Conservation (phyloP, 2,797 vertebrate genomes). For the Mycteria americana region DNA sequence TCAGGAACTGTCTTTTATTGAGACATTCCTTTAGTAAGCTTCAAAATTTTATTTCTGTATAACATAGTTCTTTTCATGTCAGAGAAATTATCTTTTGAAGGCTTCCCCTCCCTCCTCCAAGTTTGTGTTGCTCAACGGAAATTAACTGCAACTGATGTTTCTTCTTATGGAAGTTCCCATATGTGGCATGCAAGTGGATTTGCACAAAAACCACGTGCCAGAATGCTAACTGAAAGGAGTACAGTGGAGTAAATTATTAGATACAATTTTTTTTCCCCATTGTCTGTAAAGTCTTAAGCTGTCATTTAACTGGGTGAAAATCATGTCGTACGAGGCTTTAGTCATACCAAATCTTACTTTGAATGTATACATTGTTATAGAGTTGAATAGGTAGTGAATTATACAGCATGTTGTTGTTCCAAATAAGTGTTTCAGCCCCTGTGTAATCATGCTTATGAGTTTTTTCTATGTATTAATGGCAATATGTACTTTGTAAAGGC, state of each 20-base stretch:
- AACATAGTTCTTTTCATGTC: neutral
- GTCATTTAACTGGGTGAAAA: neutral
- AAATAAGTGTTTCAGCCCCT: neutral
- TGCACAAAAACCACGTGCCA: rapidly evolving
- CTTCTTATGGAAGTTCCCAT: neutral
- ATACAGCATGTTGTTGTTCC: neutral
- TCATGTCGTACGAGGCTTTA: neutral
- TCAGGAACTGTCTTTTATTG: neutral
- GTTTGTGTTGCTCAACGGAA: neutral
- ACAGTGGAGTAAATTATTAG: neutral
- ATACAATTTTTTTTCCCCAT: neutral
- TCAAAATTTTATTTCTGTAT: neutral
- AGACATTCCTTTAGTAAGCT: neutral
- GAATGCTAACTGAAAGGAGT: neutral
- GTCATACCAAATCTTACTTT: neutral
- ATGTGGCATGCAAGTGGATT: neutral
- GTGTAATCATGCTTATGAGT: neutral
- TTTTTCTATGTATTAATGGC: neutral
- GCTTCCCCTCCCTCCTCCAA: neutral
- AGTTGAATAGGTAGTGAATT: neutral
- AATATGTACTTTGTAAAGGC: neutral
- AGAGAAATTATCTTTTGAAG: neutral
- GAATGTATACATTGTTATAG: neutral
- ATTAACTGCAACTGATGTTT: neutral
- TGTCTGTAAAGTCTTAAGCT: neutral